Conservation (phyloP, 2,113 vertebrate species). For the Nothobranchius furzeri region DNA sequence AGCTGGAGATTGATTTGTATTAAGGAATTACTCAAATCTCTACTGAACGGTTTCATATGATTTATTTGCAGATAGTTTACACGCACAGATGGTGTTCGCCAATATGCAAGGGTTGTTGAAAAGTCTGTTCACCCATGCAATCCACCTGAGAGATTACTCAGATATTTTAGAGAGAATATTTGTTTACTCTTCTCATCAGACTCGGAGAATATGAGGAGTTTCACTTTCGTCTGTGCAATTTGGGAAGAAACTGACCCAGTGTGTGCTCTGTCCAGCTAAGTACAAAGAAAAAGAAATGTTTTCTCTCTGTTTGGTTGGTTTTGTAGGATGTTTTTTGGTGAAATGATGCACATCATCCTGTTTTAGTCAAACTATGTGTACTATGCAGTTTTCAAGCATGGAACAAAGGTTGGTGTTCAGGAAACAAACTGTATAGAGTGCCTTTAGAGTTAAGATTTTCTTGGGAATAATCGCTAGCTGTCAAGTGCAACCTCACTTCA, state of each 20-base stretch:
- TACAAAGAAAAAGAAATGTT: not conserved
- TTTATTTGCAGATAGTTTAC: not conserved
- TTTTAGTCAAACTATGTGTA: not conserved
- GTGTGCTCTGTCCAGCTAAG: slow-evolving; percentile 17
- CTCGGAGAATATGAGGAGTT: slow-evolving; percentile 18
- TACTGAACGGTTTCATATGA: slow-evolving; percentile 5
- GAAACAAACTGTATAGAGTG: not conserved
- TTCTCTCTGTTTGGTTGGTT: too few species aligned
- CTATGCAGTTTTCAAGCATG: not conserved
- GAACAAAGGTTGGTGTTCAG: not conserved
- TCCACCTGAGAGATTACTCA: slow-evolving; percentile 4
- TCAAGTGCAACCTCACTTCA: not conserved
- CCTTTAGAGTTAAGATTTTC: not conserved
- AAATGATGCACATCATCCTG: not conserved
- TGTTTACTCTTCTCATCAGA: slow-evolving; percentile 12
- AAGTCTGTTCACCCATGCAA: slow-evolving; percentile 3
- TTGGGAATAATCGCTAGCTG: not conserved
- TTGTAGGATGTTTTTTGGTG: too few species aligned
- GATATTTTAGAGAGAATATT: not conserved
- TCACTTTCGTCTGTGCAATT: slow-evolving; percentile 35
- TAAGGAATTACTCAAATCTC: slow-evolving; percentile 5
- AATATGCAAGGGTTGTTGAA: not conserved
- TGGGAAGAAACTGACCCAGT: slow-evolving; percentile 23
- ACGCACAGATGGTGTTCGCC: not conserved
- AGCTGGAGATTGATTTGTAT: slow-evolving; percentile 7